Evolutionary conservation across 1,140 invertebrate genomes (phyloP).

Genomic region (Orius laevigatus): DNA sequence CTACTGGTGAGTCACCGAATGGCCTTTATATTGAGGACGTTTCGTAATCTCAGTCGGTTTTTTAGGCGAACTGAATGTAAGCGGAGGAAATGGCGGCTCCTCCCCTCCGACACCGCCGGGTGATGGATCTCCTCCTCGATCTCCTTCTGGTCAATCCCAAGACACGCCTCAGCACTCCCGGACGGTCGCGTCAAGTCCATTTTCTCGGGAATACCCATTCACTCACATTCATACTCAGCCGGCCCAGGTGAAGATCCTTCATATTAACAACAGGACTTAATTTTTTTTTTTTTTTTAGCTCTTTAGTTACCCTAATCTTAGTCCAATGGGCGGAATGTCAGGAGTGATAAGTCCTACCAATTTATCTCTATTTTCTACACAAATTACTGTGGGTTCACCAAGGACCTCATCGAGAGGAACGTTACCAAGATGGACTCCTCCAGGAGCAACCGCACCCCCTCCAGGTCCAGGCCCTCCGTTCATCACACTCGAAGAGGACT

Average conservation of each 20-base stretch:
- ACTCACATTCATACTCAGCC: constrained; percentile 81
- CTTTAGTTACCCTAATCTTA: constrained; percentile 71
- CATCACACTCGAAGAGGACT: constrained; percentile 81
- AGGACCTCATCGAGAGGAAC: constrained; percentile 51
- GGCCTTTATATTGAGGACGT: too few species aligned
- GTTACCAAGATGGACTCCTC: constrained; percentile 59
- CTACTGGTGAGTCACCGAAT: constrained; percentile 43
- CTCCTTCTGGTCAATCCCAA: constrained; percentile 25
- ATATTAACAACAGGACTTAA: constrained; percentile 2
- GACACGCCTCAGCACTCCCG: constrained; percentile 22
- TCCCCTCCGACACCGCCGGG: constrained; percentile 31
- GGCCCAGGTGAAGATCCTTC: constrained; percentile 58
- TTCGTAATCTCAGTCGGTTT: not conserved
- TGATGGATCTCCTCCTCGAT: constrained; percentile 29
- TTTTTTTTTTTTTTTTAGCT: constrained; percentile 41
- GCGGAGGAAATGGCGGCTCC: constrained; percentile 25
- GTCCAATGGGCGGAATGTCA: constrained; percentile 52
- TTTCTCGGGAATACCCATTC: constrained; percentile 55
- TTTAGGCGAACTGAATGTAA: constrained; percentile 30
- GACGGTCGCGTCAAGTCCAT: constrained; percentile 35
- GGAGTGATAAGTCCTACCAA: constrained; percentile 83
- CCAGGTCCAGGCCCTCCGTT: constrained; percentile 39
- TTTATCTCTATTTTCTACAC: constrained; percentile 71
- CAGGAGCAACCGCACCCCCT: constrained; percentile 17
- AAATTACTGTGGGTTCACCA: constrained; percentile 25